Evolutionary conservation across 2,113 vertebrate species (phyloP).

Genomic region (Podocnemis expansa): DNA sequence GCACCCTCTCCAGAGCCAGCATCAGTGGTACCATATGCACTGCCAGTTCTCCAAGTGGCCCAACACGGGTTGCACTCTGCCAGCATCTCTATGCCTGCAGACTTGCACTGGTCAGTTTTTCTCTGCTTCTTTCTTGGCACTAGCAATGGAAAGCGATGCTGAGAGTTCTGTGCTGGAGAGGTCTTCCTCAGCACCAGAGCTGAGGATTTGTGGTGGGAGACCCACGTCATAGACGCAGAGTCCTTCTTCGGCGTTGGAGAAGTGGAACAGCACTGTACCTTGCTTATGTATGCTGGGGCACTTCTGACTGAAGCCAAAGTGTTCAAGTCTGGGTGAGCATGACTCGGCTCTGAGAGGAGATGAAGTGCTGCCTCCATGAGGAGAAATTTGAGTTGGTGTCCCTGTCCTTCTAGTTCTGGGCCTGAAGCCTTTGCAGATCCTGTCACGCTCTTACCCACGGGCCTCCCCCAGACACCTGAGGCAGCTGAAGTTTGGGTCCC

Average conservation of each 20-base stretch:
- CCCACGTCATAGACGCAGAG: neutral
- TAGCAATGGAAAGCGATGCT: no score
- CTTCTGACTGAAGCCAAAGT: neutral
- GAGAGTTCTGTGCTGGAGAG: no score
- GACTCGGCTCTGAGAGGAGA: neutral
- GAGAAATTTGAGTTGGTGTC: neutral
- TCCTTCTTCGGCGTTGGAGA: neutral
- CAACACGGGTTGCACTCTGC: no score
- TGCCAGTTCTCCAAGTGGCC: no score
- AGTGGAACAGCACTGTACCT: neutral
- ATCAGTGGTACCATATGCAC: no score
- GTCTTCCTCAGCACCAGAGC: neutral
- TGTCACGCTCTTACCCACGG: neutral
- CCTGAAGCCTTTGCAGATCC: neutral
- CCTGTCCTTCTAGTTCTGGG: neutral
- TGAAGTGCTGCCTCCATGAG: neutral
- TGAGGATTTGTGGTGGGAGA: neutral
- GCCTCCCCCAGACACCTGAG: neutral
- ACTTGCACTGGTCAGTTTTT: no score
- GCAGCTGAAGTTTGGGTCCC: neutral
- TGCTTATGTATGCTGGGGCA: neutral
- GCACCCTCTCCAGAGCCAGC: no score
- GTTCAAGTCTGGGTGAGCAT: neutral
- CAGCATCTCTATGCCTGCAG: no score
- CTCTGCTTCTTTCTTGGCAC: no score